Evolutionary conservation across 37 sponge, comb jelly and placozoan species (phyloP).

Genomic region (Eunapius fragilis): DNA sequence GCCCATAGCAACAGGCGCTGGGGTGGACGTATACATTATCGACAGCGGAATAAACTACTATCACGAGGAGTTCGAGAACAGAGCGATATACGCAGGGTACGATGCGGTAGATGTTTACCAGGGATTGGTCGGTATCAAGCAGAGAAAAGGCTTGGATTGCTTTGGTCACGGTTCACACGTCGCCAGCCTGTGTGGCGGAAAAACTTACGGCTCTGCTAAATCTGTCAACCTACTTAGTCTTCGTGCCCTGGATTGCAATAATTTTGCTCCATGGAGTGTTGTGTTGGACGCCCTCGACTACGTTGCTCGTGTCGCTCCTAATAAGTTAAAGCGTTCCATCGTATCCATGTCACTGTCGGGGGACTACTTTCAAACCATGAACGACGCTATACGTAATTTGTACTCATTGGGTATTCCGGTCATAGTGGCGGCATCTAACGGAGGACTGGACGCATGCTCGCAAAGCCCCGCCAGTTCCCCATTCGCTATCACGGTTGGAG

Average conservation of each 20-base stretch:
- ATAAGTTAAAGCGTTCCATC: slow-evolving; percentile 37
- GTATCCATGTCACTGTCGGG: slow-evolving; percentile 67
- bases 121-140: neutral
- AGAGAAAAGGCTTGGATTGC: slow-evolving; percentile 55
- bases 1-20: slow-evolving; percentile 39
- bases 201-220: slow-evolving; percentile 51
- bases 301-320: slow-evolving; percentile 1
- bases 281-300: slow-evolving; percentile 52
- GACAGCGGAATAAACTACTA: slow-evolving; percentile 52
- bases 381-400: slow-evolving; percentile 32
- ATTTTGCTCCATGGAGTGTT: slow-evolving; percentile 39
- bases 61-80: slow-evolving; percentile 34
- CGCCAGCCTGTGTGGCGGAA: slow-evolving; percentile 69
- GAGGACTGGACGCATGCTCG: slow-evolving; percentile 45
- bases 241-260: slow-evolving; percentile 60
- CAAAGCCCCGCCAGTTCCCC: slow-evolving; percentile 51
- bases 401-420: slow-evolving; percentile 39
- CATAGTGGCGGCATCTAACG: slow-evolving; percentile 75
- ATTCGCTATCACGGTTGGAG: slow-evolving; percentile 70
- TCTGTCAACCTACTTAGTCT: slow-evolving; percentile 54
- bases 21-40: slow-evolving; percentile 63
- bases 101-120: slow-evolving; percentile 38
- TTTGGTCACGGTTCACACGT: slow-evolving; percentile 79
- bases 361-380: slow-evolving; percentile 11
- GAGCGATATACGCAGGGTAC: slow-evolving; percentile 41